Conservation (phyloP, 30 jellyfish, hydroid and myxozoan species). For the Turritopsis dohrnii region DNA sequence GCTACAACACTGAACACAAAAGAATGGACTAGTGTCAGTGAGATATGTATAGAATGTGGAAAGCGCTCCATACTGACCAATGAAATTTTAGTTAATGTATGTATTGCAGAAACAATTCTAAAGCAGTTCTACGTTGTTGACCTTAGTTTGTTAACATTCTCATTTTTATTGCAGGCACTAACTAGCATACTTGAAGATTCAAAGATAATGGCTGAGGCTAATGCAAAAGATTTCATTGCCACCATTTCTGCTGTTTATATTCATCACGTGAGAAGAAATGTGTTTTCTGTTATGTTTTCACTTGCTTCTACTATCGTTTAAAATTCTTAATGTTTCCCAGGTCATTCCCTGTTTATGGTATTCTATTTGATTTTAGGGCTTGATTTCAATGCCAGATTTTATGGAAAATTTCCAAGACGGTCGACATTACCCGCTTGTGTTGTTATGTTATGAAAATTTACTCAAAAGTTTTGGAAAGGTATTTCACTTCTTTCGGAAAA, state of each 20-base stretch:
- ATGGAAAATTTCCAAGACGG: slow-evolving; percentile 22
- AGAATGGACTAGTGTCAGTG: slow-evolving; percentile 4
- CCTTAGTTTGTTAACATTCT: neutral
- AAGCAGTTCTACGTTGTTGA: neutral
- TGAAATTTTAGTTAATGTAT: slow-evolving; percentile 26
- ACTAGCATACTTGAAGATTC: neutral
- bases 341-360: neutral
- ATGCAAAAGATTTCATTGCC: slow-evolving; percentile 8
- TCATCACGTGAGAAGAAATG: neutral
- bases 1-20: slow-evolving; percentile 1
- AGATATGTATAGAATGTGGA: slow-evolving; percentile 17
- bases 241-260: neutral
- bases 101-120: neutral
- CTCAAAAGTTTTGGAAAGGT: slow-evolving; percentile 14
- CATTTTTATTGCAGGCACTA: neutral
- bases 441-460: neutral
- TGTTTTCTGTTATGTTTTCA: too few species aligned
- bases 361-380: slow-evolving; percentile 1
- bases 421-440: slow-evolving; percentile 5
- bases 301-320: too few species aligned
- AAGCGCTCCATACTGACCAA: slow-evolving; percentile 14
- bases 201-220: neutral
- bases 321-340: too few species aligned
- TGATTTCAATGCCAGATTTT: neutral
- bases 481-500: too few species aligned